A percentile compares a stretch with the other conserved stretches of the same genome.
Conservation (phyloP, 2,888 invertebrate species). For the Lissonota sp. region DNA sequence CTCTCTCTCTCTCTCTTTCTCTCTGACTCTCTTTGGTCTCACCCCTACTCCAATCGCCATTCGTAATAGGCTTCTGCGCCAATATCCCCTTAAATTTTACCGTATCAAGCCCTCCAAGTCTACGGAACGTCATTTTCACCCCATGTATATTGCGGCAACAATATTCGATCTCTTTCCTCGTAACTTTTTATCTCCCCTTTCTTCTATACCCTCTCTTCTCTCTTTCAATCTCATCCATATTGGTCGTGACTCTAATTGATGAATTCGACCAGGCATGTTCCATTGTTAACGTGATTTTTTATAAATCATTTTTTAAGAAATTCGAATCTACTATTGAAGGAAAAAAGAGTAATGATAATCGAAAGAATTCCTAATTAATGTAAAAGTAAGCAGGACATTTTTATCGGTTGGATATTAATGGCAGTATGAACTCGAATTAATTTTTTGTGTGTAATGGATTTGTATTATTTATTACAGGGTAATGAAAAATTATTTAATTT, state of each 20-base stretch:
- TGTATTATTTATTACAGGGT: background rate
- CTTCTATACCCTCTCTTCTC: background rate
- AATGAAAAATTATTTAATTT: background rate
- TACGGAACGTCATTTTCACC: constrained; percentile 36
- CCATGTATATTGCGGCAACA: constrained; percentile 12
- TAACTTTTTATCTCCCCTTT: constrained; percentile 6
- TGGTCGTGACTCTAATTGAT: background rate
- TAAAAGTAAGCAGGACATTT: too few species aligned
- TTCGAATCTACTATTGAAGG: too few species aligned
- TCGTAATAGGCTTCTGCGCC: constrained; percentile 68
- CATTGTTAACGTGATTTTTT: constrained; percentile 17
- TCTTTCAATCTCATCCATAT: background rate
- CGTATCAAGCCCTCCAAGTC: constrained; percentile 46
- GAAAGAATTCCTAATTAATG: too few species aligned
- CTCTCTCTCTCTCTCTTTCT: constrained; percentile 24
- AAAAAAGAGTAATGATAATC: too few species aligned
- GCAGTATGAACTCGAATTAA: background rate
- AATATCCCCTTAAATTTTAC: constrained; percentile 67
- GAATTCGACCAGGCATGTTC: constrained; percentile 7
- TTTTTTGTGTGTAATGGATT: background rate
- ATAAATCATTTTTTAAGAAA: background rate
- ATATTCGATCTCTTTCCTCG: constrained; percentile 24
- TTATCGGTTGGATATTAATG: too few species aligned
- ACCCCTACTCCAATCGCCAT: constrained; percentile 7
- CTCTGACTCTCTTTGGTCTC: constrained; percentile 17